These are phyloP conservation scores for Chrysolina oricalcia DNA, from an alignment of 2,888 invertebrate species.

Conservation along the genomic window DNA sequence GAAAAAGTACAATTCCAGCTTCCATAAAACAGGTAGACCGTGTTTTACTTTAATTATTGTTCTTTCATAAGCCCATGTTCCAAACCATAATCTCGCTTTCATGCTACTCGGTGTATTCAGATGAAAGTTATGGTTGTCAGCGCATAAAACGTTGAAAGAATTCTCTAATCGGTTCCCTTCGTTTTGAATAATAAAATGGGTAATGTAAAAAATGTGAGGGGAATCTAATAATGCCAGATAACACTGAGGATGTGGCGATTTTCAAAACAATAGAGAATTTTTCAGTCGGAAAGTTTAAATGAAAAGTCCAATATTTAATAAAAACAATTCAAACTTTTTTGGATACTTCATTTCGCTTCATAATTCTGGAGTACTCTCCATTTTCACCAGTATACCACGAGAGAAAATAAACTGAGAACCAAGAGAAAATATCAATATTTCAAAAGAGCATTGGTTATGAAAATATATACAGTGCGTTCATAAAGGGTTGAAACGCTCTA, in stretches of 20 bases:
- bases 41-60: constrained; percentile 52
- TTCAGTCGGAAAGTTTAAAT: neutral
- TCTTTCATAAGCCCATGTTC: constrained; percentile 50
- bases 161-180: constrained; percentile 35
- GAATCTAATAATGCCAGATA: neutral
- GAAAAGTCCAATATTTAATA: neutral
- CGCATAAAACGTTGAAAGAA: constrained; percentile 43
- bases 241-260: neutral
- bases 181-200: constrained; percentile 40
- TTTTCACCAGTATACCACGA: no score
- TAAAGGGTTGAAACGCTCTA: no score
- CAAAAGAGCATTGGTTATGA: no score
- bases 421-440: no score
- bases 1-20: constrained; percentile 47
- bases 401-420: no score
- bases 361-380: no score
- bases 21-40: constrained; percentile 50
- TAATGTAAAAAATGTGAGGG: neutral
- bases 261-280: neutral
- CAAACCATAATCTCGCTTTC: constrained; percentile 53
- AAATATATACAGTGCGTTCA: no score
- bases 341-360: neutral
- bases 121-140: constrained; percentile 54
- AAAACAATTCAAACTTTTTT: neutral
- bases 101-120: constrained; percentile 47